Percentiles rank a stretch among this genome's conserved stretches.
These are phyloP conservation scores for Gephyroberyx darwinii DNA, from an alignment of 2,797 vertebrate species.

Conservation along the genomic window DNA sequence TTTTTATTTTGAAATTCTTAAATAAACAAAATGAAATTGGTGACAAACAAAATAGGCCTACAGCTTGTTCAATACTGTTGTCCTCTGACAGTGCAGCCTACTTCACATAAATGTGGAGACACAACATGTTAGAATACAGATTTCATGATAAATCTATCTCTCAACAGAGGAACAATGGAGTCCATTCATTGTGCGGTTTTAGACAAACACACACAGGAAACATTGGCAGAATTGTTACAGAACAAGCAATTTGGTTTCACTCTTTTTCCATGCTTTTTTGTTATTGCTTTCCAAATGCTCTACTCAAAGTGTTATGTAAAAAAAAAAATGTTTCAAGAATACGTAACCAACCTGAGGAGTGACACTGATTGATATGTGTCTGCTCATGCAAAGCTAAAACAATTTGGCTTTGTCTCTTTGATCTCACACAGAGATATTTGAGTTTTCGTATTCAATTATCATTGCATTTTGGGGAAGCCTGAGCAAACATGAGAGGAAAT, in stretches of 20 bases:
- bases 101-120: conserved; percentile 5
- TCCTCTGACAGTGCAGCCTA: conserved; percentile 16
- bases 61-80: not conserved
- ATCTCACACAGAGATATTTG: conserved; percentile 60
- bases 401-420: conserved; percentile 64
- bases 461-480: conserved; percentile 47
- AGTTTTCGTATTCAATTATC: conserved; percentile 40
- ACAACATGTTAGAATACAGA: not conserved
- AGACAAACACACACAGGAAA: conserved; percentile 32
- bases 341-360: not conserved
- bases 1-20: not conserved
- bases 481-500: conserved; percentile 73
- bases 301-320: conserved; percentile 48
- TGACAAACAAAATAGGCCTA: not conserved
- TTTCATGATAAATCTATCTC: not conserved
- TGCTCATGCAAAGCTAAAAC: conserved; percentile 54
- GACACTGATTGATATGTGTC: conserved; percentile 56
- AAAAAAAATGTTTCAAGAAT: conserved; percentile 39
- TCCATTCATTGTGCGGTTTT: conserved; percentile 18
- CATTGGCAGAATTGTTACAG: conserved; percentile 21
- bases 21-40: too few relatives aligned
- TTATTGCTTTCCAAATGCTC: not conserved
- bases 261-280: conserved; percentile 26
- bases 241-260: conserved; percentile 36
- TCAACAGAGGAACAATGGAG: not conserved